phyloP scores from a whole-genome alignment of 1,140 invertebrate species.

The Diploscapter pachys region DNA sequence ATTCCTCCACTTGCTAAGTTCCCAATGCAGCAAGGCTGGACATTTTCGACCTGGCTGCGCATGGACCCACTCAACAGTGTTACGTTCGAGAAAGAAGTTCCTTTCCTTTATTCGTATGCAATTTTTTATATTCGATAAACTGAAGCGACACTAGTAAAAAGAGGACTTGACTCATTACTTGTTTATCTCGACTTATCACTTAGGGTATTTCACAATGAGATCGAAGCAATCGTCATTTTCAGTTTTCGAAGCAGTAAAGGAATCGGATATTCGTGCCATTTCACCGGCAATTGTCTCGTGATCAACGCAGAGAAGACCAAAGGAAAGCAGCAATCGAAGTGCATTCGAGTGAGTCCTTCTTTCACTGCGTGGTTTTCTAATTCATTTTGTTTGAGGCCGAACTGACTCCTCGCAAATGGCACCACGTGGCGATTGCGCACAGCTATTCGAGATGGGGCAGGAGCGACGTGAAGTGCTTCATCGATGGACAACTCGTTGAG shows the following conservation, averaged over 20 bases:
- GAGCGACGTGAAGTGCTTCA: constrained; percentile 96
- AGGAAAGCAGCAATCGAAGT: constrained; percentile 97
- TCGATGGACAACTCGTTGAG: constrained; percentile 94
- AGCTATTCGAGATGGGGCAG: constrained; percentile 99
- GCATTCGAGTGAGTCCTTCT: constrained; percentile 81
- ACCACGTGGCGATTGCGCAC: constrained; percentile 96
- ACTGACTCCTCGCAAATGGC: constrained; percentile 98
- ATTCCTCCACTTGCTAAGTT: constrained; percentile 91
- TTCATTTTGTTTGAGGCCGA: constrained; percentile 63
- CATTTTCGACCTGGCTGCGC: constrained; percentile 97
- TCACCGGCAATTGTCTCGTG: constrained; percentile 95
- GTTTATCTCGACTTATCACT: background rate
- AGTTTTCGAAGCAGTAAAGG: constrained; percentile 99
- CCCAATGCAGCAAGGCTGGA: constrained; percentile 98
- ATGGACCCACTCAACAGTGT: constrained; percentile 97
- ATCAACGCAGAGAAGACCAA: constrained; percentile 97
- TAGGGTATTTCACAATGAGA: background rate
- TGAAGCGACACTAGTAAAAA: background rate
- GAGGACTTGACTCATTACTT: background rate
- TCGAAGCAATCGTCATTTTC: constrained; percentile 57
- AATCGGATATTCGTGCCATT: constrained; percentile 97
- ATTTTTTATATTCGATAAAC: background rate
- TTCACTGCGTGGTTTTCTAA: constrained; percentile 1
- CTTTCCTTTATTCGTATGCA: constrained; percentile 91
- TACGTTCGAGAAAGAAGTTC: constrained; percentile 97